Evolutionary conservation across 1,140 invertebrate genomes (phyloP).

Genomic region (Leptinotarsa defecta): DNA sequence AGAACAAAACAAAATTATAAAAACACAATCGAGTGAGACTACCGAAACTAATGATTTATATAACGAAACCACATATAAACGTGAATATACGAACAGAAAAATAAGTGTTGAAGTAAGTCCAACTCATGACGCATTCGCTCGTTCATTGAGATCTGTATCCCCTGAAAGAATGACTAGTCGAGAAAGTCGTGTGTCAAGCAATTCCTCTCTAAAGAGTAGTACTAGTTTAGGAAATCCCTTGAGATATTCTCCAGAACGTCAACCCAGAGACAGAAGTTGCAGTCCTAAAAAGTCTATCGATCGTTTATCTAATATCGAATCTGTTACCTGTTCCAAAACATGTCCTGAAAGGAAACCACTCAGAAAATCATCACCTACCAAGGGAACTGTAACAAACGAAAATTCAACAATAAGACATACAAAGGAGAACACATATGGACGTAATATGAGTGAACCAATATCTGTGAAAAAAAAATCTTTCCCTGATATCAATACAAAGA

Average conservation of each 20-base stretch:
- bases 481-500: slow-evolving; percentile 13
- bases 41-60: background rate
- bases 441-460: background rate
- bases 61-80: slow-evolving; percentile 66
- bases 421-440: slow-evolving; percentile 17
- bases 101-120: slow-evolving; percentile 69
- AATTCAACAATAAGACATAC: slow-evolving; percentile 8
- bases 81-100: slow-evolving; percentile 61
- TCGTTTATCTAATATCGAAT: slow-evolving; percentile 47
- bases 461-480: slow-evolving; percentile 13
- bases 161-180: slow-evolving; percentile 56
- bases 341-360: slow-evolving; percentile 28
- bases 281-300: slow-evolving; percentile 44
- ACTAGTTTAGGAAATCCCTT: slow-evolving; percentile 61
- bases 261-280: slow-evolving; percentile 34
- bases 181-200: slow-evolving; percentile 54
- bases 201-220: slow-evolving; percentile 60
- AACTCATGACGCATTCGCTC: slow-evolving; percentile 72
- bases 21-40: background rate
- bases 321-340: slow-evolving; percentile 53
- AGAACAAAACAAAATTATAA: background rate
- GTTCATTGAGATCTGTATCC: slow-evolving; percentile 66
- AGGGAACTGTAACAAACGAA: background rate
- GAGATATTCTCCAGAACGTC: slow-evolving; percentile 46
- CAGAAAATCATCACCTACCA: slow-evolving; percentile 27